Evolutionary conservation across 2,888 invertebrate species (phyloP).

Genomic region (Nymphalis urticae): DNA sequence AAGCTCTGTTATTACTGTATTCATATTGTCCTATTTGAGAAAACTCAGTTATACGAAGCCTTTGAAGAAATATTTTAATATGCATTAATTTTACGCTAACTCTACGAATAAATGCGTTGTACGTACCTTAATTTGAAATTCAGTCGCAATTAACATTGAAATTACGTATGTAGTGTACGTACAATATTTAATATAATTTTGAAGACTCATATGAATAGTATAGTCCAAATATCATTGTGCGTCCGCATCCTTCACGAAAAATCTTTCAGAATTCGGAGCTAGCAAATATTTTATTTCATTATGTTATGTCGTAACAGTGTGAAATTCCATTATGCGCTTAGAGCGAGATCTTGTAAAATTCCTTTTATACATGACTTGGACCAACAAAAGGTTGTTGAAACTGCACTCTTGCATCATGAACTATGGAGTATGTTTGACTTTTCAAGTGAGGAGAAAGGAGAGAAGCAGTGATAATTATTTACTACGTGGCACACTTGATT

Average conservation of each 20-base stretch:
- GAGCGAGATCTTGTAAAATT: constrained; percentile 22
- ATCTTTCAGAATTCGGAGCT: background rate
- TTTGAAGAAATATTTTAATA: no score
- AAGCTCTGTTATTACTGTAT: no score
- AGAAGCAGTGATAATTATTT: constrained; percentile 25
- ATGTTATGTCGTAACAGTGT: constrained; percentile 2
- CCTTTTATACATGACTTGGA: constrained; percentile 27
- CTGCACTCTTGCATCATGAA: constrained; percentile 28
- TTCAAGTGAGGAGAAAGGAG: constrained; percentile 19
- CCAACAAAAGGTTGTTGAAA: constrained; percentile 29
- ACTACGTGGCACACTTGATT: constrained; percentile 16
- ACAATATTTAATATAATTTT: no score
- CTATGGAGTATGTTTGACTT: constrained; percentile 28
- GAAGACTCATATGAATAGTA: no score
- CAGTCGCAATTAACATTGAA: no score
- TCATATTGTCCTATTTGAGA: no score
- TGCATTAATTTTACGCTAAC: no score
- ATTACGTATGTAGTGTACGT: no score
- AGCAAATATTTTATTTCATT: constrained; percentile 8
- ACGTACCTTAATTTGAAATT: no score
- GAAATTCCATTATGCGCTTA: constrained; percentile 20
- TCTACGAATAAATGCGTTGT: no score
- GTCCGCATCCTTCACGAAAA: background rate
- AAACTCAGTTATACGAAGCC: no score
- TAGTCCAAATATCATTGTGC: no score